Evolutionary conservation across 2,888 invertebrate genomes (phyloP).

Genomic region (Dione vanillae): DNA sequence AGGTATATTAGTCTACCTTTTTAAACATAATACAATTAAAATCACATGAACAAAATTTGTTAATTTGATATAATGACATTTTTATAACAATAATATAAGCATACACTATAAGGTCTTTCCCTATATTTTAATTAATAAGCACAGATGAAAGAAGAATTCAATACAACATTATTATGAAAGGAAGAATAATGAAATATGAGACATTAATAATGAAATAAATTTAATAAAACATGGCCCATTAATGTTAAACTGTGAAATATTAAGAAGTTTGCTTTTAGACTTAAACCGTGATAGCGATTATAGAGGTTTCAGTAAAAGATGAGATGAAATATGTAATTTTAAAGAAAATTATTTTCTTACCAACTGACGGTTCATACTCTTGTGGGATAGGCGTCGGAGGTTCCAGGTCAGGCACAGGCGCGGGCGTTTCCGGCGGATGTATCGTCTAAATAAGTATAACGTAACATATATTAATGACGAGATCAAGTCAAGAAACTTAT

Average conservation of each 20-base stretch:
- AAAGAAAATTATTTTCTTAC: slow-evolving; percentile 57
- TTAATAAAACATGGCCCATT: slow-evolving; percentile 13
- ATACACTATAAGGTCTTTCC: slow-evolving; percentile 18
- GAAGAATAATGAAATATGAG: neutral
- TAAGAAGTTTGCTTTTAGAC: neutral
- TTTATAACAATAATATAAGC: neutral
- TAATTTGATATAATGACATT: too few relatives aligned
- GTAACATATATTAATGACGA: neutral
- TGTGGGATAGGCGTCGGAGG: slow-evolving; percentile 81
- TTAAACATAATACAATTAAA: too few relatives aligned
- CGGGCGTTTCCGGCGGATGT: slow-evolving; percentile 70
- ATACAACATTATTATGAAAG: slow-evolving; percentile 15
- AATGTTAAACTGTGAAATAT: slow-evolving; percentile 1
- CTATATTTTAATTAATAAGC: slow-evolving; percentile 32
- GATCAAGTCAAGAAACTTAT: too few relatives aligned
- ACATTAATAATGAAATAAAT: slow-evolving; percentile 7
- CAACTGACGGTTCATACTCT: slow-evolving; percentile 79
- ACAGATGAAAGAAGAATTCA: slow-evolving; percentile 18
- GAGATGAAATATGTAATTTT: neutral
- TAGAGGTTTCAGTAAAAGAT: neutral
- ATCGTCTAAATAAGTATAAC: slow-evolving; percentile 52
- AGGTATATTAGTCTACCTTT: too few relatives aligned
- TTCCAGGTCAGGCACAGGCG: slow-evolving; percentile 65
- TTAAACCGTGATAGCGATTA: neutral
- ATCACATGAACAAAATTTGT: too few relatives aligned